Percentiles rank a stretch among this genome's conserved stretches.
phyloP scores from a whole-genome alignment of 2,888 invertebrate species.

The Trissoscelio sp. region DNA sequence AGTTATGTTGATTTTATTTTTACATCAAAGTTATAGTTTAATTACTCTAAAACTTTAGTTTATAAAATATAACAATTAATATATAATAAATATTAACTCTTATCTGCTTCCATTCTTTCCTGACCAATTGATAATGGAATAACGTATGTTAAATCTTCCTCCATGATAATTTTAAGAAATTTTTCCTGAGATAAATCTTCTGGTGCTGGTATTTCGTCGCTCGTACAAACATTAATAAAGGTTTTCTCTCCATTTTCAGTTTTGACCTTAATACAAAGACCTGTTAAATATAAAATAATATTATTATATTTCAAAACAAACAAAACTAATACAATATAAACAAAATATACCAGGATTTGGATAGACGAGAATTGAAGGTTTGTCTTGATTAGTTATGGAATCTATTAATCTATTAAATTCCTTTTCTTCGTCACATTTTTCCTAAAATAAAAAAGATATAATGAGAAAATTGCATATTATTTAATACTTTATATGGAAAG shows the following conservation, averaged over 20 bases:
- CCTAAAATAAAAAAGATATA: background rate
- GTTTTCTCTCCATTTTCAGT: conserved; percentile 88
- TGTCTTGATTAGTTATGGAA: conserved; percentile 15
- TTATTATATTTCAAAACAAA: background rate
- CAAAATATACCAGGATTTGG: conserved; percentile 53
- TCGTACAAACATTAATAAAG: conserved; percentile 94
- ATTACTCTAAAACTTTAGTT: too few species aligned
- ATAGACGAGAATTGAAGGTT: conserved; percentile 36
- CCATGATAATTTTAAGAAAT: conserved; percentile 82
- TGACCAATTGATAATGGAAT: conserved; percentile 97
- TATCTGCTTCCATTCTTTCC: conserved; percentile 90
- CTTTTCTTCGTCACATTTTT: conserved; percentile 47
- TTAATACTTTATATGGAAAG: background rate
- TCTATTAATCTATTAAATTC: conserved; percentile 44
- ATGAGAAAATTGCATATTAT: background rate
- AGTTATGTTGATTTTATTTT: too few species aligned
- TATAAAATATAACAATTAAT: too few species aligned
- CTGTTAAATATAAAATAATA: conserved; percentile 82
- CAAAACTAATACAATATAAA: background rate
- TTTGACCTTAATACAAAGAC: conserved; percentile 91
- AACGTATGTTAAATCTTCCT: conserved; percentile 89
- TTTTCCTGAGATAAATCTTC: conserved; percentile 87
- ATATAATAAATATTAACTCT: conserved; percentile 85
- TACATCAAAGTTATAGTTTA: too few species aligned
- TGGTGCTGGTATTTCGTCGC: conserved; percentile 90